Conservation (phyloP, 2,113 vertebrate genomes). For the Platichthys flesus region DNA sequence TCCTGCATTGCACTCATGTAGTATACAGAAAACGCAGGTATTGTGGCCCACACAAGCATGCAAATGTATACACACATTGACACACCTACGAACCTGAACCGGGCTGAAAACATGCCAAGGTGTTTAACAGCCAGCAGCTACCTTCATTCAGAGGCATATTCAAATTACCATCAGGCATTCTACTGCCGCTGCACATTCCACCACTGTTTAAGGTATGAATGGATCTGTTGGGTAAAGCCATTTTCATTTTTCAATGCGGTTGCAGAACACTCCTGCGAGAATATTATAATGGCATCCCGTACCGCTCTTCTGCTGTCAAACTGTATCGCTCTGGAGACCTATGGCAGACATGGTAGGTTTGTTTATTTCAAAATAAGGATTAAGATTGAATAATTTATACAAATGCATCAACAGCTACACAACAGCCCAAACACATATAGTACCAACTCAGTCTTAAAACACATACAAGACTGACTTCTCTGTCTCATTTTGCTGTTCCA, state of each 20-base stretch:
- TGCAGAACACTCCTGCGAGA: slow-evolving; percentile 57
- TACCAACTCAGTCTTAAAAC: neutral
- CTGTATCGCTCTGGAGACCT: slow-evolving; percentile 59
- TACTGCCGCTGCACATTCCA: slow-evolving; percentile 33
- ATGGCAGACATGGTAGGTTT: slow-evolving; percentile 53
- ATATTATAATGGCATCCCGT: slow-evolving; percentile 50
- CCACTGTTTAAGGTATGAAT: slow-evolving; percentile 52
- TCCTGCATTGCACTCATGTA: neutral
- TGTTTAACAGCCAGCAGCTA: slow-evolving; percentile 45
- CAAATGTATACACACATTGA: slow-evolving; percentile 4
- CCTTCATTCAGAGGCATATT: slow-evolving; percentile 49
- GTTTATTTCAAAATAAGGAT: slow-evolving; percentile 71
- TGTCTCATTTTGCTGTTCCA: neutral
- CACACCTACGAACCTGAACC: slow-evolving; percentile 5
- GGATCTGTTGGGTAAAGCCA: slow-evolving; percentile 50
- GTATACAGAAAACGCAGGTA: neutral
- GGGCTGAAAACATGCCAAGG: slow-evolving; percentile 16
- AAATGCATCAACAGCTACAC: slow-evolving; percentile 66
- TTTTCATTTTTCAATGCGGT: slow-evolving; percentile 73
- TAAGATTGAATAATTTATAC: slow-evolving; percentile 79
- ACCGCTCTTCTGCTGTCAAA: slow-evolving; percentile 58
- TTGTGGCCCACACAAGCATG: neutral
- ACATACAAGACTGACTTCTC: neutral
- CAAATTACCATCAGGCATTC: slow-evolving; percentile 48
- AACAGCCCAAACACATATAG: slow-evolving; percentile 23